Conservation (phyloP, 2,113 vertebrate species). For the Petrocephalus microphthalmus region DNA sequence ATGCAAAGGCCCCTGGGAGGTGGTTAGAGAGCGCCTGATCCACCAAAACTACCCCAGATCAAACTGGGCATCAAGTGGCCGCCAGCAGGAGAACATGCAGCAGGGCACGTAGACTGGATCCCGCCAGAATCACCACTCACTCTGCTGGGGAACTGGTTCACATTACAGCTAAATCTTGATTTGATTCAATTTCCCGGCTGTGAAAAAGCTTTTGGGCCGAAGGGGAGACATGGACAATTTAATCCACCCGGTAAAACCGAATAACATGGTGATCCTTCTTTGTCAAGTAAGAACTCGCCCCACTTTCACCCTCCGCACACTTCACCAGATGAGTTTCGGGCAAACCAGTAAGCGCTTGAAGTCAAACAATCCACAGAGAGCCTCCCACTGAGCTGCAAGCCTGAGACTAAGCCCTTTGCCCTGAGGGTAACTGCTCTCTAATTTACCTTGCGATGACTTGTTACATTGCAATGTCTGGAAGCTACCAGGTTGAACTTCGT, state of each 20-base stretch:
- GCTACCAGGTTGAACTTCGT: background rate
- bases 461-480: background rate
- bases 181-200: slow-evolving; percentile 7
- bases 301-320: background rate
- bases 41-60: background rate
- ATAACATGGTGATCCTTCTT: slow-evolving; percentile 1
- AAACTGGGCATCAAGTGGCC: background rate
- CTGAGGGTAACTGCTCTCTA: background rate
- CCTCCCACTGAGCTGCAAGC: background rate
- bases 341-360: background rate
- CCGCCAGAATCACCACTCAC: background rate
- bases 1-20: background rate
- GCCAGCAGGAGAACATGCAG: background rate
- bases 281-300: slow-evolving; percentile 1
- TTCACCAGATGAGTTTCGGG: background rate
- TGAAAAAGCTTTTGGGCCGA: background rate
- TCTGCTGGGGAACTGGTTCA: background rate
- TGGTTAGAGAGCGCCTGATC: background rate
- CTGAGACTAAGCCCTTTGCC: background rate
- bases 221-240: background rate
- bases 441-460: background rate
- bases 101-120: background rate
- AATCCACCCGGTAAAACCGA: background rate
- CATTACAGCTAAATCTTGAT: background rate
- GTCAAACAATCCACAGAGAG: background rate